Conservation (phyloP, 2,888 invertebrate species). For the Sminthurides aquaticus region DNA sequence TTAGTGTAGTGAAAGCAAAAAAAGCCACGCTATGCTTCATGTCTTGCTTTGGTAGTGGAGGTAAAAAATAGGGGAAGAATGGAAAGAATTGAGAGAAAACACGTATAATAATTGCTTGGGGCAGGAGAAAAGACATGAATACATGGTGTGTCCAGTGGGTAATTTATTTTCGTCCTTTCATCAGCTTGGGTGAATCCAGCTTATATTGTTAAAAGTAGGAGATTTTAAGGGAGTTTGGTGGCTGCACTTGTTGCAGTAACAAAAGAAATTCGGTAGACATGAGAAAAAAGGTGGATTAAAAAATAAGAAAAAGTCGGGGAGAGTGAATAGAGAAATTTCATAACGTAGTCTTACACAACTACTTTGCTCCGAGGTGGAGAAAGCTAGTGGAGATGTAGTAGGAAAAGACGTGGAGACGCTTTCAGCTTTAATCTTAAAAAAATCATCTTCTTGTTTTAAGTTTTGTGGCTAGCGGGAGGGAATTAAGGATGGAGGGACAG, state of each 20-base stretch:
- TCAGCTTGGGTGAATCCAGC: not conserved
- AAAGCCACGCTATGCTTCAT: too few species aligned
- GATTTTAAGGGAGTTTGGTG: not conserved
- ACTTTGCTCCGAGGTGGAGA: not conserved
- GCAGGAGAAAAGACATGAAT: not conserved
- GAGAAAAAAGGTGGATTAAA: not conserved
- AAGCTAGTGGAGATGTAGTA: too few species aligned
- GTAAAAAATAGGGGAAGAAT: too few species aligned
- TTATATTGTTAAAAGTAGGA: not conserved
- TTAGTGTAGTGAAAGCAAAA: too few species aligned
- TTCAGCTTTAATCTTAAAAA: too few species aligned
- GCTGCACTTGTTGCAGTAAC: not conserved
- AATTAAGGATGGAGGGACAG: too few species aligned
- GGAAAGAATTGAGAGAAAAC: too few species aligned
- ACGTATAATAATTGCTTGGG: not conserved
- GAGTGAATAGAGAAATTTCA: not conserved
- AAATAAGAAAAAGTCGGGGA: not conserved
- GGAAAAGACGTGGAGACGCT: too few species aligned
- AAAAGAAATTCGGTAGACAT: not conserved
- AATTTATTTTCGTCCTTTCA: not conserved
- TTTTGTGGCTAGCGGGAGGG: too few species aligned
- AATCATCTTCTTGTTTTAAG: too few species aligned
- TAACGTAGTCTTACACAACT: not conserved
- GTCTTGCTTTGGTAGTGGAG: too few species aligned
- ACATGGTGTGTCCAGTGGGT: not conserved